Percentiles rank a stretch among this genome's conserved stretches.
Conservation (phyloP, 2,888 invertebrate species). For the Lochmaea crataegi region DNA sequence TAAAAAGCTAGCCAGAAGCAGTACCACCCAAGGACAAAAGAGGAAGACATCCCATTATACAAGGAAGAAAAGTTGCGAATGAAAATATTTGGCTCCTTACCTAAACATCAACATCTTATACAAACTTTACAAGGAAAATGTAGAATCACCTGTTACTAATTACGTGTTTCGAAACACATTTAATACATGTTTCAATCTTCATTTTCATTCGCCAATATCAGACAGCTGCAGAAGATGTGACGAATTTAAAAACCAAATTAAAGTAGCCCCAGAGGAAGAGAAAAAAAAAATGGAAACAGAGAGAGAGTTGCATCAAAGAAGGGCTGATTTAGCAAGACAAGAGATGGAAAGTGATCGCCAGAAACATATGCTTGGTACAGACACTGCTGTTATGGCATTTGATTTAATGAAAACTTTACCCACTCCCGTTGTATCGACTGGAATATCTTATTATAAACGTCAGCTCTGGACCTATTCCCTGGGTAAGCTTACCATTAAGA, state of each 20-base stretch:
- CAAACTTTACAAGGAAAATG: constrained; percentile 19
- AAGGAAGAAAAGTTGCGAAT: not conserved
- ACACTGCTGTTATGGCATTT: constrained; percentile 46
- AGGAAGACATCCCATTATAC: constrained; percentile 39
- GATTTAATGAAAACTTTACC: constrained; percentile 53
- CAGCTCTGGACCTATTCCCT: constrained; percentile 52
- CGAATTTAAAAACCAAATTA: constrained; percentile 41
- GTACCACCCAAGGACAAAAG: constrained; percentile 39
- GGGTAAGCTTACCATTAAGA: constrained; percentile 6
- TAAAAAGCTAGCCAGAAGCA: constrained; percentile 39
- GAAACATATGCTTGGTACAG: too few species aligned
- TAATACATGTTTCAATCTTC: constrained; percentile 44
- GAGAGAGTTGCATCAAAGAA: constrained; percentile 42
- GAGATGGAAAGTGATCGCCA: constrained; percentile 30
- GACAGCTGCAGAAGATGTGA: constrained; percentile 48
- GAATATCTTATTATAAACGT: constrained; percentile 51
- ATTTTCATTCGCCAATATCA: constrained; percentile 42
- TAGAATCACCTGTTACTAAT: constrained; percentile 29
- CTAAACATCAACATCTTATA: constrained; percentile 45
- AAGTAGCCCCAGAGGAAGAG: constrained; percentile 34
- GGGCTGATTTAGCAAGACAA: constrained; percentile 43
- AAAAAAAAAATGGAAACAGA: constrained; percentile 35
- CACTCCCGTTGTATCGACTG: constrained; percentile 50
- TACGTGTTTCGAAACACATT: constrained; percentile 43
- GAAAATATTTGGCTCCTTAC: constrained; percentile 45